These are phyloP conservation scores for Poecile montanus DNA, from an alignment of 2,797 vertebrate species.

Conservation along the genomic window DNA sequence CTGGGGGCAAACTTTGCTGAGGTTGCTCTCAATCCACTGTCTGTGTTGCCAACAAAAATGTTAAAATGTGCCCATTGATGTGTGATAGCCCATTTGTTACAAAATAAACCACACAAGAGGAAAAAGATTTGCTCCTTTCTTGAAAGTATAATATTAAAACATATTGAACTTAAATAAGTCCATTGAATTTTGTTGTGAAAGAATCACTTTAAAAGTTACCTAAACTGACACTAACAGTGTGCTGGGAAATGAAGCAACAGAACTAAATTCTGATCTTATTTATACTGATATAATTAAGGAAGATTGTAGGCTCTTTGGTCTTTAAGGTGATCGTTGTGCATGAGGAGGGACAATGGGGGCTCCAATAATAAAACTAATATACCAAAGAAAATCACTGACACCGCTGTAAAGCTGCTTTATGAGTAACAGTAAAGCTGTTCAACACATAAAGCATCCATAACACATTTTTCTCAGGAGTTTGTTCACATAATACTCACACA, in stretches of 20 bases:
- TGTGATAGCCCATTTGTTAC: neutral
- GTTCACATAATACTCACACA: neutral
- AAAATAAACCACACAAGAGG: neutral
- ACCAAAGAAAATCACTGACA: slow-evolving; percentile 1
- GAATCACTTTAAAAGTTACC: slow-evolving; percentile 27
- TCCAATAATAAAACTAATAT: slow-evolving; percentile 11
- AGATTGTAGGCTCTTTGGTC: neutral
- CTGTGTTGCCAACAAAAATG: neutral
- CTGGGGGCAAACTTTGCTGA: neutral
- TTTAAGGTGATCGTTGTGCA: neutral
- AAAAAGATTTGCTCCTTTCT: neutral
- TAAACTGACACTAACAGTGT: slow-evolving; percentile 6
- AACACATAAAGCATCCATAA: neutral
- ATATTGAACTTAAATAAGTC: slow-evolving; percentile 15
- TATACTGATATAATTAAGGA: slow-evolving; percentile 30
- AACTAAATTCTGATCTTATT: slow-evolving; percentile 37
- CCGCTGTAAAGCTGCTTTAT: neutral
- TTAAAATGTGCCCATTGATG: neutral
- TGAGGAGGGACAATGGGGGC: neutral
- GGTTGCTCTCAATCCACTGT: neutral
- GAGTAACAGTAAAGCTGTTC: slow-evolving; percentile 1
- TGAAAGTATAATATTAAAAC: neutral
- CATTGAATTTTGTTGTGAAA: slow-evolving; percentile 4
- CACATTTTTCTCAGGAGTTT: slow-evolving; percentile 15
- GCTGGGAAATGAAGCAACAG: slow-evolving; percentile 24